Percentiles rank a stretch among this genome's conserved stretches.
phyloP scores from a whole-genome alignment of 2,113 vertebrate species.

The Bubalus kerabau region DNA sequence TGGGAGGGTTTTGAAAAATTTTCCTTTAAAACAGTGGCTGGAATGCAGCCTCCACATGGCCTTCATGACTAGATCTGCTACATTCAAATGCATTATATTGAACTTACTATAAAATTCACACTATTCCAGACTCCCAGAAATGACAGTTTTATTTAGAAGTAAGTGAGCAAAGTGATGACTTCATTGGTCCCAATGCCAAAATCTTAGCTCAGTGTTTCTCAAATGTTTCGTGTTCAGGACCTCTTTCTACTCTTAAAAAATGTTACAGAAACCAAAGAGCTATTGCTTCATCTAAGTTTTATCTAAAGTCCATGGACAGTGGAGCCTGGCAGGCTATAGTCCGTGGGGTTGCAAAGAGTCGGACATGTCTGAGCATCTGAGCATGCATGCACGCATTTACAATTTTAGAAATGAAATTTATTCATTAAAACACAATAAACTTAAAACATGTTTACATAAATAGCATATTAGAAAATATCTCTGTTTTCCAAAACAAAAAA shows the following conservation, averaged over 20 bases:
- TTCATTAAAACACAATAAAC: background rate
- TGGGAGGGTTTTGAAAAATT: background rate
- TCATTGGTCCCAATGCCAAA: slow-evolving; percentile 42
- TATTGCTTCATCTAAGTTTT: background rate
- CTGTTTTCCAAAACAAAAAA: slow-evolving; percentile 22
- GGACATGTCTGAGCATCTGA: background rate
- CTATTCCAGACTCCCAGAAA: slow-evolving; percentile 1
- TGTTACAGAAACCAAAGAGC: background rate
- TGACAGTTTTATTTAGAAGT: slow-evolving; percentile 43
- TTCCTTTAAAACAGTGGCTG: slow-evolving; percentile 37
- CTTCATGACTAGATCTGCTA: background rate
- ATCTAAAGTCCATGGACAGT: background rate
- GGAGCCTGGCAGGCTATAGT: background rate
- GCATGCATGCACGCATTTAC: background rate
- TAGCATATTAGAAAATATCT: slow-evolving; percentile 15
- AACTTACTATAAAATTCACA: slow-evolving; percentile 58
- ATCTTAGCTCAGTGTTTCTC: slow-evolving; percentile 54
- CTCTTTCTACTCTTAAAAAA: background rate
- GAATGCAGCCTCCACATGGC: background rate
- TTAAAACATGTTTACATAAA: background rate
- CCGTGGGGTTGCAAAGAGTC: background rate
- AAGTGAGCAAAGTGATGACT: slow-evolving; percentile 39
- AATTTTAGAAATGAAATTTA: slow-evolving; percentile 27
- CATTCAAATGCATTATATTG: background rate
- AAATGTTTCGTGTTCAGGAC: slow-evolving; percentile 10